Conservation (phyloP, 2,113 vertebrate genomes). For the Enhydra lutris region DNA sequence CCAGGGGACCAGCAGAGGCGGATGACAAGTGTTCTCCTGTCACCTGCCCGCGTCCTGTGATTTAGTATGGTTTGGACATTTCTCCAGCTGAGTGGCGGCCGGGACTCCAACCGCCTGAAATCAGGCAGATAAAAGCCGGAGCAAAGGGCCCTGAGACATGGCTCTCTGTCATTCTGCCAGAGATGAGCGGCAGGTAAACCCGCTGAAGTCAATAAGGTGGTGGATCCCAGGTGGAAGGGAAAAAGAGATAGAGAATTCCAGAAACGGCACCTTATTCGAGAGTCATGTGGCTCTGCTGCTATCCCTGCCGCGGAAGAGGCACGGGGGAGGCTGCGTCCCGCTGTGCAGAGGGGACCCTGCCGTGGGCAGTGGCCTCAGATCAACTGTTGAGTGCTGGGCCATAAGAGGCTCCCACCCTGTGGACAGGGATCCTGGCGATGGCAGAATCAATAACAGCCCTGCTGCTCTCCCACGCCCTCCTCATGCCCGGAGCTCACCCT, state of each 20-base stretch:
- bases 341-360: not conserved
- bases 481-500: not conserved
- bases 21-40: not conserved
- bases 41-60: not conserved
- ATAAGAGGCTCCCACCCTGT: rapidly evolving
- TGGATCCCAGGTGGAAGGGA: not conserved
- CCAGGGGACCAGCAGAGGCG: not conserved
- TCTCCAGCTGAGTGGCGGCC: not conserved
- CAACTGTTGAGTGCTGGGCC: not conserved
- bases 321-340: not conserved
- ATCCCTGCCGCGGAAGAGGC: not conserved
- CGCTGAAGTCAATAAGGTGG: not conserved
- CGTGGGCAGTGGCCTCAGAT: not conserved
- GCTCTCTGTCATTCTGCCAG: not conserved
- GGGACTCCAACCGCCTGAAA: not conserved
- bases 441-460: not conserved
- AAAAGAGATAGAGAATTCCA: not conserved
- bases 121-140: not conserved
- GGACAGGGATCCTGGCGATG: too few relatives aligned
- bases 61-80: conserved; percentile 16
- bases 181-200: not conserved
- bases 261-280: not conserved
- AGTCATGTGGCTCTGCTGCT: not conserved
- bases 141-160: not conserved
- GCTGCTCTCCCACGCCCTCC: rapidly evolving